A percentile compares a stretch with the other conserved stretches of the same genome.
Evolutionary conservation across 2,113 vertebrate genomes (phyloP).

Genomic region (Mustela nigripes): DNA sequence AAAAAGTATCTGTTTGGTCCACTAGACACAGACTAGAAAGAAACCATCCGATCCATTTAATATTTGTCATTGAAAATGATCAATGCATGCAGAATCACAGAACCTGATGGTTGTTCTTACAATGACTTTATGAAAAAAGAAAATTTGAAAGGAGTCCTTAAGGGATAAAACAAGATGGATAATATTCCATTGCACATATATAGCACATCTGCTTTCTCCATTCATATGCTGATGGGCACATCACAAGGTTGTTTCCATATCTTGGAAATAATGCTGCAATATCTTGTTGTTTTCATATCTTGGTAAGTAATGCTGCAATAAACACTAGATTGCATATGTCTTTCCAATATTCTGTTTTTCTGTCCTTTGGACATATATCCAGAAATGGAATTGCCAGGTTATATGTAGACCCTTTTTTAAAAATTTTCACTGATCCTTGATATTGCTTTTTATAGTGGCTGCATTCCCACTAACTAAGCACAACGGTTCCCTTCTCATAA

Average conservation of each 20-base stretch:
- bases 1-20: neutral
- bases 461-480: neutral
- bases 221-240: neutral
- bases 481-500: neutral
- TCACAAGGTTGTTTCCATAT: neutral
- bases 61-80: neutral
- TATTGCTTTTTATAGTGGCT: neutral
- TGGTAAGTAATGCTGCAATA: neutral
- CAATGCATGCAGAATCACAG: neutral
- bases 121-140: neutral
- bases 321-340: neutral
- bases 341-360: neutral
- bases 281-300: neutral
- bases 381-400: neutral
- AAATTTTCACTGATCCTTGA: neutral
- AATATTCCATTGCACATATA: neutral
- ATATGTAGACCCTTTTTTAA: neutral
- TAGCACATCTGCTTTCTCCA: neutral
- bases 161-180: neutral
- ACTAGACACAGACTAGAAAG: neutral
- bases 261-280: neutral
- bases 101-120: neutral
- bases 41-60: neutral
- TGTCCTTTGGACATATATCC: neutral
- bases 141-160: neutral